Evolutionary conservation across 1,140 invertebrate genomes (phyloP).

Genomic region (Trichonephila inaurata): DNA sequence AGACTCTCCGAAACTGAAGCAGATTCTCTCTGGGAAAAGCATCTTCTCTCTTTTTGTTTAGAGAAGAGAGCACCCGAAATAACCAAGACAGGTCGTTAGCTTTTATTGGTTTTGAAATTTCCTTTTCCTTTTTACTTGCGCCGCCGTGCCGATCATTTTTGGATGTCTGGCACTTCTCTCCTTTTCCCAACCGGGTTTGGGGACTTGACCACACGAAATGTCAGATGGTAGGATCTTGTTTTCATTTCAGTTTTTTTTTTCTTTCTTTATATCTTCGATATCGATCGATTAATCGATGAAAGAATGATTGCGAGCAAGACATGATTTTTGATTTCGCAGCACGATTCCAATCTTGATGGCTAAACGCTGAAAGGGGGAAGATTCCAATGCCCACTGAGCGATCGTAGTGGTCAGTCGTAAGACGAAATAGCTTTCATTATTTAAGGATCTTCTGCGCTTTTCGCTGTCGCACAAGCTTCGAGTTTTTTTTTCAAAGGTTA

Average conservation of each 20-base stretch:
- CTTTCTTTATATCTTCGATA: background rate
- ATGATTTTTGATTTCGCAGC: constrained; percentile 30
- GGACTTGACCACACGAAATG: constrained; percentile 30
- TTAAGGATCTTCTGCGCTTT: background rate
- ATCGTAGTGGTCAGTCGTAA: no score
- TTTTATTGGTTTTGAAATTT: constrained; percentile 70
- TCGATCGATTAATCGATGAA: constrained; percentile 48
- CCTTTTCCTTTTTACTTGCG: background rate
- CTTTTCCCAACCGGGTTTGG: background rate
- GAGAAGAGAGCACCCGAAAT: constrained; percentile 56
- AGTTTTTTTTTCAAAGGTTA: background rate
- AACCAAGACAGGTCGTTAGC: constrained; percentile 67
- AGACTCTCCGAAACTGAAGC: background rate
- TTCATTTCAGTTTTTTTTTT: background rate
- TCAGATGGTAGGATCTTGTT: constrained; percentile 31
- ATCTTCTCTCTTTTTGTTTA: constrained; percentile 39
- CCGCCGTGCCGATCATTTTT: constrained; percentile 36
- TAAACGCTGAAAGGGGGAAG: background rate
- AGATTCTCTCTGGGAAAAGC: background rate
- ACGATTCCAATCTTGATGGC: background rate
- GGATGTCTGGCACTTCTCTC: constrained; percentile 23
- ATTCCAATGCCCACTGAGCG: background rate
- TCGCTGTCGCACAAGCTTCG: background rate
- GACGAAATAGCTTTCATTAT: no score
- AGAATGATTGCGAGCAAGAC: constrained; percentile 2